phyloP scores from a whole-genome alignment of 1,140 invertebrate genomes.

The Trachymyrmex septentrionalis region DNA sequence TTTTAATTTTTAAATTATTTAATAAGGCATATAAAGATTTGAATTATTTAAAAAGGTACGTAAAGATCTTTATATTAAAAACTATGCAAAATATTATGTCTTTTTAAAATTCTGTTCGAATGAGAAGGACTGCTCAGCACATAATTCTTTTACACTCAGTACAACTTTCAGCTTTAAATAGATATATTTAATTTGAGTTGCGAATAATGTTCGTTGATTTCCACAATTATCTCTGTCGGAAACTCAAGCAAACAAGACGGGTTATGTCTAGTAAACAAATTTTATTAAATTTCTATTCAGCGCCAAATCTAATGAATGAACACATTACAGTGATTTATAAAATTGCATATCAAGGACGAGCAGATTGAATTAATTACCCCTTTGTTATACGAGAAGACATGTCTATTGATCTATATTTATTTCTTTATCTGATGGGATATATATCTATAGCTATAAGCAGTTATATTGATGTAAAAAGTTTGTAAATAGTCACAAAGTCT shows the following conservation, averaged over 20 bases:
- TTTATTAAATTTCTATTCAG: slow-evolving; percentile 28
- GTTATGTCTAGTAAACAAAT: neutral
- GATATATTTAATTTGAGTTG: neutral
- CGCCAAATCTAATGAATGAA: slow-evolving; percentile 12
- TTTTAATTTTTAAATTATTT: too few species aligned
- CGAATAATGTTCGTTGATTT: neutral
- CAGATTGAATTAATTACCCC: slow-evolving; percentile 16
- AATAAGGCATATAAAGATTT: neutral
- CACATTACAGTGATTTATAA: slow-evolving; percentile 29
- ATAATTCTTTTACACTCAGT: neutral
- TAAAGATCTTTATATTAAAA: neutral
- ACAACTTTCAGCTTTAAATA: neutral
- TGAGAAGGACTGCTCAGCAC: neutral
- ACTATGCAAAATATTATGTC: neutral
- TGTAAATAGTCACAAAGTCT: neutral
- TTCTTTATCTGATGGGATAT: neutral
- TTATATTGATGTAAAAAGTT: neutral
- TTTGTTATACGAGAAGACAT: neutral
- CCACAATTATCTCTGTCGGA: slow-evolving; percentile 8
- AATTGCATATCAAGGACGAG: neutral
- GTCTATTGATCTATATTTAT: neutral
- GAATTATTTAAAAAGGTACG: neutral
- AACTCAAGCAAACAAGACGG: neutral
- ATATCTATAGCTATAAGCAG: too few species aligned
- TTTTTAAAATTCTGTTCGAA: neutral